Evolutionary conservation across 2,888 invertebrate species (phyloP).

Genomic region (Agapostemon virescens): DNA sequence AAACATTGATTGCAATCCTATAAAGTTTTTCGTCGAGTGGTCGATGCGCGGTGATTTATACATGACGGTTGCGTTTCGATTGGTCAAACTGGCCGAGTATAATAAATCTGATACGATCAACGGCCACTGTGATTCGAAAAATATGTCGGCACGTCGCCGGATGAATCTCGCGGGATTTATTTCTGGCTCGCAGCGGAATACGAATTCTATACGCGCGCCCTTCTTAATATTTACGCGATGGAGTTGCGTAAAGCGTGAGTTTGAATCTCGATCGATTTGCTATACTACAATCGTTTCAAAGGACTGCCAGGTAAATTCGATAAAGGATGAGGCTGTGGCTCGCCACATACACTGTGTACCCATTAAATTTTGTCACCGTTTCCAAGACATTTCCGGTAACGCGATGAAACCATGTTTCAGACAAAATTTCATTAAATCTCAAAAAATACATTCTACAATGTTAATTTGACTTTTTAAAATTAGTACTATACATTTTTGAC

Average conservation of each 20-base stretch:
- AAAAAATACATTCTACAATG: too few relatives aligned
- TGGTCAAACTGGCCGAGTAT: constrained; percentile 13
- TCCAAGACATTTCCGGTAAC: too few relatives aligned
- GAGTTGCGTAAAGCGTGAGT: background rate
- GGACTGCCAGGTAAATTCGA: background rate
- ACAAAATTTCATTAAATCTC: too few relatives aligned
- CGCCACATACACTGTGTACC: background rate
- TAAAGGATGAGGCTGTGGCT: background rate
- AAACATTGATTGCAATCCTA: background rate
- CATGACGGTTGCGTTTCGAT: background rate
- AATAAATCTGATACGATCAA: constrained; percentile 44
- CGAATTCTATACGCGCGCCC: background rate
- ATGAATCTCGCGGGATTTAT: constrained; percentile 3
- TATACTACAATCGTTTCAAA: background rate
- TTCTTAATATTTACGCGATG: constrained; percentile 7
- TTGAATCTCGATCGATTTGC: background rate
- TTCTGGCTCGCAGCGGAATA: background rate
- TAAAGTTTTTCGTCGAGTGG: constrained; percentile 14
- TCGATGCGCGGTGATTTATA: constrained; percentile 28
- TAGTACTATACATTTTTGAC: too few relatives aligned
- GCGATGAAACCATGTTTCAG: too few relatives aligned
- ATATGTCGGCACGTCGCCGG: constrained; percentile 19
- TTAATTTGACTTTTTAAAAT: too few relatives aligned
- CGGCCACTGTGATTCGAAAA: constrained; percentile 19
- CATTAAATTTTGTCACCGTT: too few relatives aligned